Evolutionary conservation across 2,797 vertebrate species (phyloP).

Genomic region (Telmatherina bonti): DNA sequence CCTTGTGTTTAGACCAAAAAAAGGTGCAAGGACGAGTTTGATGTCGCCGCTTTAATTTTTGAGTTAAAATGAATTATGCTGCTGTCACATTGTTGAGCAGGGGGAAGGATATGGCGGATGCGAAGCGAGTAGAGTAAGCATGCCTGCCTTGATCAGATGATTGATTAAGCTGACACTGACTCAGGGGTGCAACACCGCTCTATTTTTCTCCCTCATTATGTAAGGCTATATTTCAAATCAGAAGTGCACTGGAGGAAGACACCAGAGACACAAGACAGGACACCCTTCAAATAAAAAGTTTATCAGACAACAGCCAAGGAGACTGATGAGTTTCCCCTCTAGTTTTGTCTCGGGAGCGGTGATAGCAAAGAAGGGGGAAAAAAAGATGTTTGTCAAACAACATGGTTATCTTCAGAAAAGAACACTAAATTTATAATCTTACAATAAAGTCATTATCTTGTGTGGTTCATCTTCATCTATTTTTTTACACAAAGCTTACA

Average conservation of each 20-base stretch:
- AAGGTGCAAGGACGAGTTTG: constrained; percentile 82
- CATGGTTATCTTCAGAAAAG: constrained; percentile 21
- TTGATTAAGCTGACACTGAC: constrained; percentile 89
- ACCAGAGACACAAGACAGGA: constrained; percentile 81
- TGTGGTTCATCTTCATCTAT: constrained; percentile 1
- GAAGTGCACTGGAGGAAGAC: constrained; percentile 83
- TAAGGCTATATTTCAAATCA: constrained; percentile 89
- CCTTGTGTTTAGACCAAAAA: constrained; percentile 71
- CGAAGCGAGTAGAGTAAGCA: constrained; percentile 78
- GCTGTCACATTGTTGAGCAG: constrained; percentile 81
- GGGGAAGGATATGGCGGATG: constrained; percentile 80
- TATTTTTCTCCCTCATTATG: constrained; percentile 86
- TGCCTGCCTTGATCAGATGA: constrained; percentile 88
- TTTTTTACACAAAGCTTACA: constrained; percentile 17
- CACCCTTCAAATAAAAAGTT: constrained; percentile 83
- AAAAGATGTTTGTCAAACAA: constrained; percentile 41
- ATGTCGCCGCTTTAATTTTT: constrained; percentile 78
- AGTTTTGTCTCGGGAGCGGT: constrained; percentile 66
- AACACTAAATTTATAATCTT: constrained; percentile 10
- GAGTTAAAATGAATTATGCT: constrained; percentile 87
- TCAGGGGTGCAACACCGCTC: constrained; percentile 81
- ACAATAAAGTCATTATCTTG: constrained; percentile 1
- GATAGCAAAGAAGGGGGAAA: constrained; percentile 34
- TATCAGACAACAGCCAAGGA: constrained; percentile 77
- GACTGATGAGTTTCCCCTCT: constrained; percentile 74